Percentiles rank a stretch among this genome's conserved stretches.
These are phyloP conservation scores for Ennomos erosarius DNA, from an alignment of 2,888 invertebrate genomes.

Conservation along the genomic window DNA sequence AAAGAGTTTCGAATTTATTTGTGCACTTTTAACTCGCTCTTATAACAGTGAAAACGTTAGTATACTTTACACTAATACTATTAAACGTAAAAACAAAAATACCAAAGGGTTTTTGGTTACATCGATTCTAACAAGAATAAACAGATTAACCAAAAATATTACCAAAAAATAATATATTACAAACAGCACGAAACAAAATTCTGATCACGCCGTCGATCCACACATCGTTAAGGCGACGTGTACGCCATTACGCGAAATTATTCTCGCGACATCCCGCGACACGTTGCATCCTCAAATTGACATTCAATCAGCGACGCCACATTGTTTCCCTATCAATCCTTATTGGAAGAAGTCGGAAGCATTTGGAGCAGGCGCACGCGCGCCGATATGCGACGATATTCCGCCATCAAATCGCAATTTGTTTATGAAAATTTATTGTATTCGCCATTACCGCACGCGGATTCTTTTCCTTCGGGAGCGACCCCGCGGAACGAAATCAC, in stretches of 20 bases:
- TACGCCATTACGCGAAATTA: constrained; percentile 72
- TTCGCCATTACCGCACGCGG: constrained; percentile 80
- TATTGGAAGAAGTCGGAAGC: constrained; percentile 62
- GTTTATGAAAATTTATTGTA: constrained; percentile 86
- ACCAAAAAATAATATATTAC: constrained; percentile 19
- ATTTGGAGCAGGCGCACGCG: constrained; percentile 66
- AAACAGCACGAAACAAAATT: constrained; percentile 26
- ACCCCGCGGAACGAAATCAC: constrained; percentile 82
- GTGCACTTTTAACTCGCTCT: too few relatives aligned
- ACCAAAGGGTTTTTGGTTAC: too few relatives aligned
- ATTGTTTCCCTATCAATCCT: constrained; percentile 85
- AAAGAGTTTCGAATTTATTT: too few relatives aligned
- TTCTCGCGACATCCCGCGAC: constrained; percentile 61
- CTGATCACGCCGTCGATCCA: constrained; percentile 48
- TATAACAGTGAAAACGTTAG: too few relatives aligned
- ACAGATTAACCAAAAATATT: constrained; percentile 4
- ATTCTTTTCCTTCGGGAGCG: constrained; percentile 83
- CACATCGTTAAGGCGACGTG: constrained; percentile 77
- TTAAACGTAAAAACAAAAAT: background rate
- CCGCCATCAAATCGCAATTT: constrained; percentile 85
- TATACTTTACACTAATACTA: background rate
- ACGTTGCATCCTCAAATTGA: constrained; percentile 68
- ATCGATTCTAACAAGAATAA: too few relatives aligned
- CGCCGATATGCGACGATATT: constrained; percentile 75
- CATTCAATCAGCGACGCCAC: constrained; percentile 83